Evolutionary conservation across 2,888 invertebrate species (phyloP), one percentile per base, ranked within the genome.

Genomic region (Geophilus truncorum): DNA sequence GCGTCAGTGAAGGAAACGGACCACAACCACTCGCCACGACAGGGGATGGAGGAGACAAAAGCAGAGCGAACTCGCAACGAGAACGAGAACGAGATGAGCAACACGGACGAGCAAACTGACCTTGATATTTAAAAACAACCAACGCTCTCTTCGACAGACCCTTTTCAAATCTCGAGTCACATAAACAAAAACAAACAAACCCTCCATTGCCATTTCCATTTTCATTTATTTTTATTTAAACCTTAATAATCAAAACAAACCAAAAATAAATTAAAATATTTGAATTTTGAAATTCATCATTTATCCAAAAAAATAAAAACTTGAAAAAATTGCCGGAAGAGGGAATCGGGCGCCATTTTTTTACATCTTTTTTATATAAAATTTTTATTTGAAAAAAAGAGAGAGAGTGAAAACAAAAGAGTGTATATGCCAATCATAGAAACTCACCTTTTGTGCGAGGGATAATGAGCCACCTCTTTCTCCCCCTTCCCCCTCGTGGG

Each of bases 391-490:
- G n/a, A n/a, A n/a, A n/a, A n/a, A n/a, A n/a, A n/a, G n/a, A n/a
- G 45, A 45, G 15, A 45, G 28, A 70, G 12, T 9, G 70, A 70
- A 70, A 70, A 70, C 70, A 70, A 70, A 70, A 36, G 36, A 77
- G 34, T 77, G 34, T 32, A 32, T 21, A 23, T 77, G 34, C 77
- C 77, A 32, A 34, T 77, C 77, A 34, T 77, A 32, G 36, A 34
- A 32, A 32, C 77, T 77, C 77, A 34, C 77, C 77, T 36, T 77
- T 77, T 77, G 77, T 77, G 77, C 7, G 36, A 36, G 77, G 77
- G 77, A 77, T 77, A 77, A 77, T 77, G 77, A 77, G 77, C 77
- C 32, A 34, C 77, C 77, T 77, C 77, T 36, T 36, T 77, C 77
- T 77, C 36, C 32, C 76, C 32, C 36, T 77, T 32, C 21, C 34